Conservation (phyloP, 2,888 invertebrate genomes). For the Luperina nickerlii region DNA sequence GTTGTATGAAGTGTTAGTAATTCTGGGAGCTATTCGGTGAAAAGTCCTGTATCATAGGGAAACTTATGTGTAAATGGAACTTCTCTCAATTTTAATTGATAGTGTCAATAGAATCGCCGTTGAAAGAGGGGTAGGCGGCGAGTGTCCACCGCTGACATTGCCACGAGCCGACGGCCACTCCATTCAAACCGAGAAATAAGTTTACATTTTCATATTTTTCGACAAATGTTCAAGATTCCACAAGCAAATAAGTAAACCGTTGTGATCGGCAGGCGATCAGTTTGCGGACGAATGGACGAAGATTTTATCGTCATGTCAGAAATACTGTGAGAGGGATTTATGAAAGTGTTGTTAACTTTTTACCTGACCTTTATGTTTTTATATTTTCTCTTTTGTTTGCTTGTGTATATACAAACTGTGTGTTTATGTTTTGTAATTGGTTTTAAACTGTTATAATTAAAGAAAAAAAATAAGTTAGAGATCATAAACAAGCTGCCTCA, state of each 20-base stretch:
- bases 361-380: too few relatives aligned
- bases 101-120: constrained; percentile 41
- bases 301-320: too few relatives aligned
- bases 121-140: constrained; percentile 22
- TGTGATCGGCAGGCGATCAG: background rate
- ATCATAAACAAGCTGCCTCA: background rate
- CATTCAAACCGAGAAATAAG: background rate
- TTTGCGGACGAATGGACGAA: too few relatives aligned
- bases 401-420: too few relatives aligned
- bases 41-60: constrained; percentile 10
- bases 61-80: constrained; percentile 24
- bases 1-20: background rate
- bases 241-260: background rate
- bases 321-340: too few relatives aligned
- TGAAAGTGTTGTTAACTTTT: too few relatives aligned
- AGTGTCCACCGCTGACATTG: constrained; percentile 17
- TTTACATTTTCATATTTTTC: constrained; percentile 8
- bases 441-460: too few relatives aligned
- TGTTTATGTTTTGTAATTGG: too few relatives aligned
- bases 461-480: background rate
- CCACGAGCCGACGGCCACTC: constrained; percentile 10
- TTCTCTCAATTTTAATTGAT: constrained; percentile 37
- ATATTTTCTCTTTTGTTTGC: too few relatives aligned
- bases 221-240: constrained; percentile 2
- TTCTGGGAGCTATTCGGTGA: constrained; percentile 3